Evolutionary conservation across 2,797 vertebrate genomes (phyloP).

Genomic region (Liasis olivaceus): DNA sequence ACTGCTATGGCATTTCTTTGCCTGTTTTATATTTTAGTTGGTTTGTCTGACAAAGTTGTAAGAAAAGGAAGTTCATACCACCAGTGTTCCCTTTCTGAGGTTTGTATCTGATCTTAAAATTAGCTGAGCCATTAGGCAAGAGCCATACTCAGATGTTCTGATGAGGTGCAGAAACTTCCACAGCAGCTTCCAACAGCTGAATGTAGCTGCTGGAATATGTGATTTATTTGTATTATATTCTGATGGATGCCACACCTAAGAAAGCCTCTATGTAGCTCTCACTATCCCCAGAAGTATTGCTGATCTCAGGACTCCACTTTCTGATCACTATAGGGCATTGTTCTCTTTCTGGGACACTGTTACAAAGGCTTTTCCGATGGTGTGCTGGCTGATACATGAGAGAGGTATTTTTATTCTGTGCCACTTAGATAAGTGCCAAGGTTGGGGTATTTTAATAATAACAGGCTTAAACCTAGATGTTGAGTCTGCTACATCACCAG

Average conservation of each 20-base stretch:
- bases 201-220: not conserved
- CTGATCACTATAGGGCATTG: not conserved
- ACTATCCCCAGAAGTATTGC: not conserved
- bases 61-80: not conserved
- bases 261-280: not conserved
- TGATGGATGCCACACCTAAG: not conserved
- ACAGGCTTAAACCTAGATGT: not conserved
- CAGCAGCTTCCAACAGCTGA: not conserved
- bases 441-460: not conserved
- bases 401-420: not conserved
- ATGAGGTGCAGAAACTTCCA: not conserved
- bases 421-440: not conserved
- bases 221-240: not conserved
- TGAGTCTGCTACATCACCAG: not conserved
- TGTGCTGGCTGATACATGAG: not conserved
- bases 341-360: not conserved
- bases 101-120: not conserved
- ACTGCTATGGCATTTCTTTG: not conserved
- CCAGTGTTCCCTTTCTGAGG: not conserved
- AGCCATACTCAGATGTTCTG: not conserved
- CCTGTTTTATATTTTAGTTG: not conserved
- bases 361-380: not conserved
- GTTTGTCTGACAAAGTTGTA: not conserved
- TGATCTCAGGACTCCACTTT: not conserved
- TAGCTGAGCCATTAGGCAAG: not conserved